phyloP scores from a whole-genome alignment of 92 coral and sea anemone genomes.

The Parazoanthus swiftii region DNA sequence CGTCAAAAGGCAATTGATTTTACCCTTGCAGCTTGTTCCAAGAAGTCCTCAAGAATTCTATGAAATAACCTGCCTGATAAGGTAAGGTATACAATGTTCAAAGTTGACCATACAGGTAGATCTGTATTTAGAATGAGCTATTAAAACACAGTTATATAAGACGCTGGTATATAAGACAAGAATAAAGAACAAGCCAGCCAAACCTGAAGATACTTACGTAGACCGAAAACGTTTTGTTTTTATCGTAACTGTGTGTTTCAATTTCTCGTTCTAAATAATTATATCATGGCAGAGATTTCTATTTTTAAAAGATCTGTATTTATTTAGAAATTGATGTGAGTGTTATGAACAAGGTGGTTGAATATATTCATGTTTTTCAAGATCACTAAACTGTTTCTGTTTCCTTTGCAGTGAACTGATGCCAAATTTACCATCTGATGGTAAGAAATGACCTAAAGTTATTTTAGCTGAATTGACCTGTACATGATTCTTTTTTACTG shows the following conservation, averaged over 20 bases:
- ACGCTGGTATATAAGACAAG: too few species aligned
- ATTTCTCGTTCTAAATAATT: too few species aligned
- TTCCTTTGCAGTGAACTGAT: constrained; percentile 82
- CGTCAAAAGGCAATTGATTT: not conserved
- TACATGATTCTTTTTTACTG: not conserved
- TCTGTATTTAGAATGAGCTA: too few species aligned
- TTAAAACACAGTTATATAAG: too few species aligned
- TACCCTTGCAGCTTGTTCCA: constrained; percentile 79
- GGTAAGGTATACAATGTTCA: constrained; percentile 54
- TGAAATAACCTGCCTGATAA: constrained; percentile 93
- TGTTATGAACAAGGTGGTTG: not conserved
- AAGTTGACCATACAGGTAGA: not conserved
- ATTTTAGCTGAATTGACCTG: not conserved
- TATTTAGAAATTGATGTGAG: too few species aligned
- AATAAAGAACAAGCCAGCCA: too few species aligned
- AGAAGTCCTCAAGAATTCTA: constrained; percentile 99
- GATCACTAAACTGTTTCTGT: not conserved
- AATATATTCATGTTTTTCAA: not conserved
- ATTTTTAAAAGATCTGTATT: too few species aligned
- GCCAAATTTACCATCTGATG: constrained; percentile 87
- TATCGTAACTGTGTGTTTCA: too few species aligned
- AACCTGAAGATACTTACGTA: too few species aligned
- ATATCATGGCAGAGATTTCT: too few species aligned
- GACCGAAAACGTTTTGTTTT: too few species aligned
- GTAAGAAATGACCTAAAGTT: constrained; percentile 51